A percentile compares a stretch with the other conserved stretches of the same genome.
Conservation (phyloP, 2,797 vertebrate genomes). For the Pogoniulus pusillus region DNA sequence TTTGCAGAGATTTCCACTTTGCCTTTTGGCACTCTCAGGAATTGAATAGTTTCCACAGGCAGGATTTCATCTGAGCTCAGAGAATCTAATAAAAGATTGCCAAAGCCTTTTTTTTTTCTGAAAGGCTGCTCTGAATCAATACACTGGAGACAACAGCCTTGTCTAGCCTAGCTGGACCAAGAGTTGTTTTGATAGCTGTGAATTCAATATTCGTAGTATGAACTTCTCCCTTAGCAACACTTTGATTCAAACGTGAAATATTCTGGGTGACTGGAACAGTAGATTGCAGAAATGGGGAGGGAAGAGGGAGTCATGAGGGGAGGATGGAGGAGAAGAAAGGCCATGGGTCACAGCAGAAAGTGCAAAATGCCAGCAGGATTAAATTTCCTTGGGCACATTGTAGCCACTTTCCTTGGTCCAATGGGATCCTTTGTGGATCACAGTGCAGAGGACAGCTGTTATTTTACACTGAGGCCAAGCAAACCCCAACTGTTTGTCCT, state of each 20-base stretch:
- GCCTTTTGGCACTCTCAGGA: neutral
- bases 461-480: neutral
- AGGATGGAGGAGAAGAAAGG: neutral
- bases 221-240: neutral
- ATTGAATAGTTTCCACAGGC: neutral
- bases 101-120: neutral
- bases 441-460: neutral
- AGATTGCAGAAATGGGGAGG: neutral
- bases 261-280: neutral
- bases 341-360: neutral
- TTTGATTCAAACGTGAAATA: neutral
- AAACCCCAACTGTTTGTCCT: neutral
- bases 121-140: constrained; percentile 10
- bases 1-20: neutral
- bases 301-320: accelerated
- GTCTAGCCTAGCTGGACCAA: neutral
- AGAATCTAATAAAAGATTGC: neutral
- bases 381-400: neutral
- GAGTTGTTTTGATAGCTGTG: neutral
- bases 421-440: neutral
- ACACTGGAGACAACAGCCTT: neutral
- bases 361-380: neutral
- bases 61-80: constrained; percentile 6
- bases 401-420: neutral
- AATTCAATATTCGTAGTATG: neutral